Evolutionary conservation across 2,797 vertebrate genomes (phyloP), one percentile per base, ranked within the genome.

Genomic region (Mico argentatus): DNA sequence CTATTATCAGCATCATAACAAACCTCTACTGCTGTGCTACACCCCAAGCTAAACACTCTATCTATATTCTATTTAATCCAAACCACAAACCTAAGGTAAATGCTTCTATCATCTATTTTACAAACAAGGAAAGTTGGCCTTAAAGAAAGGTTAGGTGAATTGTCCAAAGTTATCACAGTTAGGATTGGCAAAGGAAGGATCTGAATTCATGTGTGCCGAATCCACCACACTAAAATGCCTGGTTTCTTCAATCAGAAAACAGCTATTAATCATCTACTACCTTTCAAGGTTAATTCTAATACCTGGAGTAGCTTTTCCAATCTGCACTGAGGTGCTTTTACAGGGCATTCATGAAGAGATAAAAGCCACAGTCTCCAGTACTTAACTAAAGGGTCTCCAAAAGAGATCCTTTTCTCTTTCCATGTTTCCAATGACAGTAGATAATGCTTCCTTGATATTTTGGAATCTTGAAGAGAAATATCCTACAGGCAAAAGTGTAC

Each of bases 101-200:
- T 20, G 12, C 33, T 75, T 96, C 88, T 52, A 59, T 46, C 55
- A 52, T 33, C 81, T 86, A 26, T 57, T 90, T 94, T 85, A 96
- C 52, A 83, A 33, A 1, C 14, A 59, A 90, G 61, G 76, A 79
- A 50, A 81, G 48, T 9, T 30, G 46, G 46, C n/a, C 67, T 81
- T 33, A n/a, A n/a, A 85, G 30, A 61, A 85, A 64, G 50, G 50
- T 76, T 67, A 77, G 19, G 39, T 48, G 41, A 93, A 77, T 39
- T 57, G 55, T 24, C 39, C 70, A 39, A 50, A 75, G 20, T 90
- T 33, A 77, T 22, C 72, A 36, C 4, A 73, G 57, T 39, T 36
- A 67, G 6, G n/a, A 55, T 0, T 77, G 52, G 87, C 88, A 92
- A 73, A 93, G 20, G 82, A 19, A 77, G 27, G 46, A 55, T 44